These are phyloP conservation scores for Mylabris phalerata DNA, from an alignment of 1,140 invertebrate genomes.

Conservation along the genomic window DNA sequence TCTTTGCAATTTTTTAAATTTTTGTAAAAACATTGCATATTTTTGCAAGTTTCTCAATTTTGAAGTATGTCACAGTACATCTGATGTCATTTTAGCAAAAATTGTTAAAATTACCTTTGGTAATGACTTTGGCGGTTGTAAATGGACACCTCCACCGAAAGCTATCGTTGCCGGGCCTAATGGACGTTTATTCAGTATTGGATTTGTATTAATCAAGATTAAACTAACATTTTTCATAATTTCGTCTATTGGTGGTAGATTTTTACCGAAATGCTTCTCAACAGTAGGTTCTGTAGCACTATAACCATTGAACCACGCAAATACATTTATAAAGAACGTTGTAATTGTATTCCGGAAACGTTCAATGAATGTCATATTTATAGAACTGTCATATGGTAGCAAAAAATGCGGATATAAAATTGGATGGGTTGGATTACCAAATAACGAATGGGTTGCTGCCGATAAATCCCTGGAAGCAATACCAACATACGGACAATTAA, in stretches of 20 bases:
- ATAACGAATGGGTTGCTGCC: slow-evolving; percentile 21
- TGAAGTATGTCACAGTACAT: no score
- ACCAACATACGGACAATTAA: slow-evolving; percentile 35
- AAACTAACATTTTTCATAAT: slow-evolving; percentile 29
- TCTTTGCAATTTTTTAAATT: no score
- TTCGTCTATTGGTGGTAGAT: slow-evolving; percentile 25
- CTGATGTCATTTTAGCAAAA: background rate
- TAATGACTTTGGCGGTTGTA: slow-evolving; percentile 36
- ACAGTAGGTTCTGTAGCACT: slow-evolving; percentile 23
- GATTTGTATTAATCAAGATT: slow-evolving; percentile 35
- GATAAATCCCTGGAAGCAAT: slow-evolving; percentile 30
- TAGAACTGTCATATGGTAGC: slow-evolving; percentile 13
- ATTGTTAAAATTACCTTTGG: slow-evolving; percentile 21
- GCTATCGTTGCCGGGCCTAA: slow-evolving; percentile 25
- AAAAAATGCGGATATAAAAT: slow-evolving; percentile 32
- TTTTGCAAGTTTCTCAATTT: no score
- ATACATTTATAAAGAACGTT: background rate
- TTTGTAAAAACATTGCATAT: no score
- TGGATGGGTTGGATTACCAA: slow-evolving; percentile 37
- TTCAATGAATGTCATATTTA: slow-evolving; percentile 30
- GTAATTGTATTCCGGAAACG: slow-evolving; percentile 30
- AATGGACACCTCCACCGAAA: slow-evolving; percentile 40
- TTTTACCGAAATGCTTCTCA: slow-evolving; percentile 32
- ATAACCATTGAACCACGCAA: slow-evolving; percentile 17
- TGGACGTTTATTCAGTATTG: slow-evolving; percentile 24